Conservation (phyloP, 2,888 invertebrate species). For the Brachynemurus nebulosus region DNA sequence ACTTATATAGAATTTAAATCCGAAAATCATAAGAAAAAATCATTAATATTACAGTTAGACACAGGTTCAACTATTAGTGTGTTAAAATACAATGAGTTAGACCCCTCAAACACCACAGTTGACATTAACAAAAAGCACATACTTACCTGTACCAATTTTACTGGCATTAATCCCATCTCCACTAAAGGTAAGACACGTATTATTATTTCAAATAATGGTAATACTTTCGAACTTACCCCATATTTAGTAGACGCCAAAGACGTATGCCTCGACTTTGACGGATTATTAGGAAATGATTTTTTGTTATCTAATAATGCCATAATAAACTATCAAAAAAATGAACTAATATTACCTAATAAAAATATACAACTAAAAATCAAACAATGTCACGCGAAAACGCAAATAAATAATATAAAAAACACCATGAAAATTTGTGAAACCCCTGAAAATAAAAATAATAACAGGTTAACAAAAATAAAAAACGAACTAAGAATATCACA, state of each 20-base stretch:
- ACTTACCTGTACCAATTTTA: background rate
- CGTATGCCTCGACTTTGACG: background rate
- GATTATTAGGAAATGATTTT: background rate
- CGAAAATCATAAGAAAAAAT: background rate
- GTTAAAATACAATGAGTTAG: background rate
- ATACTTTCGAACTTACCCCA: background rate
- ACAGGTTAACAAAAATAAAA: background rate
- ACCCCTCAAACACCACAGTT: background rate
- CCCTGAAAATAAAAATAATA: too few species aligned
- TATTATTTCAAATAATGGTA: background rate
- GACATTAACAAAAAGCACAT: background rate
- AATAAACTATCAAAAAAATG: background rate
- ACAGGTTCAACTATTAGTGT: background rate
- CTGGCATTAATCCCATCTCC: background rate
- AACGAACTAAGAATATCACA: background rate
- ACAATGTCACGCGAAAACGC: too few species aligned
- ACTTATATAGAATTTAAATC: background rate
- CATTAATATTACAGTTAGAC: background rate
- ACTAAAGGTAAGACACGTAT: background rate
- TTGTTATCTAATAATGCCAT: background rate
- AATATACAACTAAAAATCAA: too few species aligned
- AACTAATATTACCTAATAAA: background rate
- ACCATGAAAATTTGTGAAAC: background rate
- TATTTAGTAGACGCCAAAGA: background rate
- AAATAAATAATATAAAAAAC: too few species aligned